Conservation (phyloP, 2,797 vertebrate species). For the Zalophus californianus region DNA sequence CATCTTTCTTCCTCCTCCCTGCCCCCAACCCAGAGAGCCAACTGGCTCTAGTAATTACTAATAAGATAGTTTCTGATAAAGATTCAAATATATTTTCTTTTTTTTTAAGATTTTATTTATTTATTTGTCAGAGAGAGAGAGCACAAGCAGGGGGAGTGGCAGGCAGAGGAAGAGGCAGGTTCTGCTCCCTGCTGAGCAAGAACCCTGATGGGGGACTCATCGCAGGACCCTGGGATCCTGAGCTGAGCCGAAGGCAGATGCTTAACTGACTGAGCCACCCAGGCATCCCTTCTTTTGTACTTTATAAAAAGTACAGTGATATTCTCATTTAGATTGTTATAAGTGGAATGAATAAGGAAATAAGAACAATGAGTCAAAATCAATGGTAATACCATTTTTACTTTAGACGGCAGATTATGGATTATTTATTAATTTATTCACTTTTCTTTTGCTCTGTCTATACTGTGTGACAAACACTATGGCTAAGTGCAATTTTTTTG, state of each 20-base stretch:
- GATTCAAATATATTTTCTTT: conserved; percentile 45
- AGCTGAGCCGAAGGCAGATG: neutral
- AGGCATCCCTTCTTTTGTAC: neutral
- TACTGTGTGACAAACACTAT: neutral
- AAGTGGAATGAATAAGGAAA: neutral
- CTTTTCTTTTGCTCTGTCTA: neutral
- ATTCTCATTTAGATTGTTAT: neutral
- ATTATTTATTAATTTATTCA: conserved; percentile 46
- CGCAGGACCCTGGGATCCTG: neutral
- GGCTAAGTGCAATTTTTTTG: neutral
- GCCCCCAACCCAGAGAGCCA: neutral
- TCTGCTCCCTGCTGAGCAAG: neutral
- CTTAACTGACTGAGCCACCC: neutral
- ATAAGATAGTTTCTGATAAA: conserved; percentile 47
- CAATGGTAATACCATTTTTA: neutral
- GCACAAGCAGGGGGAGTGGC: neutral
- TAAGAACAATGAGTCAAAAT: conserved; percentile 41
- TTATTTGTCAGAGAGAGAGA: neutral
- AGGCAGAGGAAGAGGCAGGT: neutral
- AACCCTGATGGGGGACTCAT: neutral
- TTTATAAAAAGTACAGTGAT: conserved; percentile 1
- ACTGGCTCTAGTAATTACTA: no score
- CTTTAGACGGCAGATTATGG: neutral
- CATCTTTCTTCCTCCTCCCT: neutral
- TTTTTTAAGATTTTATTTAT: no score